Base-by-base conservation (phyloP, 2,113 vertebrate genomes). In the Hypomesus transpacificus region DNA sequence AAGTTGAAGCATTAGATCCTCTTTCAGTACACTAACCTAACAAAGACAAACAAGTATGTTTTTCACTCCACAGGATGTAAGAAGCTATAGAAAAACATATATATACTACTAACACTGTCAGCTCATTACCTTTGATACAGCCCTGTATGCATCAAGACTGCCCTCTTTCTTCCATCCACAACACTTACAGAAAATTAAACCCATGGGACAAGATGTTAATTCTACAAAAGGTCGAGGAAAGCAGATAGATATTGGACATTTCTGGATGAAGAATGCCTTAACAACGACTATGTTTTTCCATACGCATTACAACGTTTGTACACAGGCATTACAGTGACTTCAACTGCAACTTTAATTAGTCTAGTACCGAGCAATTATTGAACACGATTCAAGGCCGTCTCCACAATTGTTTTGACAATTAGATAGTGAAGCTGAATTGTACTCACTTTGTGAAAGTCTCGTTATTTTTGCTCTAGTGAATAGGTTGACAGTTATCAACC, bases 401-500 rank as follows among this genome's bases (percentile, higher is more conserved):
- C 82, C 74, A 24, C 70, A 82, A 82, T 84, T 21, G 64, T 85
- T 74, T 85, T 65, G 22, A 21, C 20, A 75, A 69, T 51, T 88
- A 90, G 87, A 87, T 53, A 83, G 72, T 85, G 72, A 84, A 85
- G 75, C 89, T 68, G 90, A 91, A 91, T 89, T 78, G 66, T 84
- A 88, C 39, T 65, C 74, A 86, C 85, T 93, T 91, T 81, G 91
- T 93, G 92, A 93, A 76, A 79, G 87, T 91, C 90, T 91, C 87
- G 87, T 90, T 92, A 92, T 85, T 90, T 92, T 61, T 88, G 79
- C 74, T 88, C 69, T 90, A 87, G 92, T 89, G 77, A 88, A 78
- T 86, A 64, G 68, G 83, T 22, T 86, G 89, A 75, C 84, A 91
- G 63, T 92, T 92, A 94, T 93, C 92, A 91, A 92, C 39, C 39